phyloP scores from a whole-genome alignment of 2,888 invertebrate species.

The Nesidiocoris tenuis region DNA sequence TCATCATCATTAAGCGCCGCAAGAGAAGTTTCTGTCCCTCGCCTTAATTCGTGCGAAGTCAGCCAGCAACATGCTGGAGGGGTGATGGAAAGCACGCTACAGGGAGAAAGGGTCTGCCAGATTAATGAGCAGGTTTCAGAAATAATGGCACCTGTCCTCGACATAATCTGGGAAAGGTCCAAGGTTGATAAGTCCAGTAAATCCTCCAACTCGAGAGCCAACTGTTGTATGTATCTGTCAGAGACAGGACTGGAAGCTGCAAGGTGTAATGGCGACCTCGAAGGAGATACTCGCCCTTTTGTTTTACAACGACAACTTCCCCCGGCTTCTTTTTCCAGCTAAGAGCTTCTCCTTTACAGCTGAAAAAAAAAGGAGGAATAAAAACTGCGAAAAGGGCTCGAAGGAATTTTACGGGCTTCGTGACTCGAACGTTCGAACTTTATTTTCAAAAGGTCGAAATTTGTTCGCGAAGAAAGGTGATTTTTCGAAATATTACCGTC shows the following conservation, averaged over 20 bases:
- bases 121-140: conserved; percentile 31
- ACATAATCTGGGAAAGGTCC: conserved; percentile 34
- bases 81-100: conserved; percentile 10
- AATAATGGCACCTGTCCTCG: conserved; percentile 37
- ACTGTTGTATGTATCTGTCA: conserved; percentile 36
- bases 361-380: neutral
- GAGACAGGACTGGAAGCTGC: neutral
- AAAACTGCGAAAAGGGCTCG: too few species aligned
- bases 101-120: neutral
- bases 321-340: neutral
- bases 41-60: neutral
- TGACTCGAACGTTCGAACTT: too few species aligned
- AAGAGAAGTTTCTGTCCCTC: neutral
- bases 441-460: too few species aligned
- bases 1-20: neutral
- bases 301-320: neutral
- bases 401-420: too few species aligned
- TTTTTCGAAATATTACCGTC: too few species aligned
- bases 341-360: neutral
- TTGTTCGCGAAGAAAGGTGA: too few species aligned
- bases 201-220: conserved; percentile 24
- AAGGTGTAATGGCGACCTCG: neutral
- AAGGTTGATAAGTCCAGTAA: conserved; percentile 36
- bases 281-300: neutral
- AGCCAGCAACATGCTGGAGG: neutral